Percentiles rank a stretch among this genome's conserved stretches.
phyloP scores from a whole-genome alignment of 2,113 vertebrate genomes.

The Crotalus helleri region DNA sequence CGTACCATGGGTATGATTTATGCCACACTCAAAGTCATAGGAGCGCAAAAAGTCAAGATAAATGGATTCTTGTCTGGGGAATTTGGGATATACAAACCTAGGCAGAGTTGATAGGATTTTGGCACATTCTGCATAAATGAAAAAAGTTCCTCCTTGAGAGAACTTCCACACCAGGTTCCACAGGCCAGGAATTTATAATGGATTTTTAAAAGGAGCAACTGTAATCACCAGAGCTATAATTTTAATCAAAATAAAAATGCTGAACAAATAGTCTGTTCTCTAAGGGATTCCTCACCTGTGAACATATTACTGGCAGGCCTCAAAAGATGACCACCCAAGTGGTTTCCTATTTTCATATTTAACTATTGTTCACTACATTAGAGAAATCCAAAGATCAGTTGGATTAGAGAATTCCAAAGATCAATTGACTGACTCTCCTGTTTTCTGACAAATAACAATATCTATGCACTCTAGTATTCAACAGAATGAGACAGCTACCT shows the following conservation, averaged over 20 bases:
- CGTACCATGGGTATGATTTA: slow-evolving; percentile 12
- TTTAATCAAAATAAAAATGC: slow-evolving; percentile 34
- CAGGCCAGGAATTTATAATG: slow-evolving; percentile 25
- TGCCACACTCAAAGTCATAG: not conserved
- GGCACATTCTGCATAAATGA: not conserved
- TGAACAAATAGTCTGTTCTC: slow-evolving; percentile 46
- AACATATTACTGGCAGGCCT: slow-evolving; percentile 28
- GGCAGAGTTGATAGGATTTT: not conserved
- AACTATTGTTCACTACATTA: slow-evolving; percentile 11
- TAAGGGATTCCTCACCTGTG: not conserved
- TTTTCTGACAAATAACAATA: not conserved
- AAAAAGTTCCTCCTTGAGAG: not conserved
- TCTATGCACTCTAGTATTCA: not conserved
- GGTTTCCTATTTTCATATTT: slow-evolving; percentile 43
- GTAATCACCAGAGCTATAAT: slow-evolving; percentile 21
- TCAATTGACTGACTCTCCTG: not conserved
- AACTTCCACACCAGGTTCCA: not conserved
- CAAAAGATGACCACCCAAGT: slow-evolving; percentile 47
- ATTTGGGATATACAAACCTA: slow-evolving; percentile 6
- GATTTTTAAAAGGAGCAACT: slow-evolving; percentile 4
- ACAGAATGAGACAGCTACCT: not conserved
- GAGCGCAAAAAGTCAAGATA: slow-evolving; percentile 20
- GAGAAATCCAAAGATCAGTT: not conserved
- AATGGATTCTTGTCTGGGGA: slow-evolving; percentile 7
- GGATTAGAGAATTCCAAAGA: not conserved